phyloP scores from a whole-genome alignment of 2,888 invertebrate genomes.

The Conops quadrifasciatus region DNA sequence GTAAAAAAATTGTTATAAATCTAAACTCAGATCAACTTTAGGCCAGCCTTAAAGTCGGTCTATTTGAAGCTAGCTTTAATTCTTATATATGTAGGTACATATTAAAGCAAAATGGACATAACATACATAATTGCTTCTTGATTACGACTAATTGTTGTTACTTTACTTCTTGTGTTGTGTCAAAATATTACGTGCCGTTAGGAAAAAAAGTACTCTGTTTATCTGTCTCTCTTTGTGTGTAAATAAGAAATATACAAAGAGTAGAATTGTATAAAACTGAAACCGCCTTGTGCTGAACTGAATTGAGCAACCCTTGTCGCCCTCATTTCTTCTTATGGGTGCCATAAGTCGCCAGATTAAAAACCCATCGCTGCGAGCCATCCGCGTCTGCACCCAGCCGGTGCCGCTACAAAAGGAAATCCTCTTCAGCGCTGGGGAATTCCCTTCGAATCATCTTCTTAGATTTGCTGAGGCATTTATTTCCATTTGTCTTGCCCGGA shows the following conservation, averaged over 20 bases:
- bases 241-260: constrained; percentile 35
- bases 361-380: constrained; percentile 59
- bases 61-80: too few species aligned
- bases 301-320: constrained; percentile 30
- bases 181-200: neutral
- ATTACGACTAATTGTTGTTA: constrained; percentile 63
- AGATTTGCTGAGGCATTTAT: constrained; percentile 44
- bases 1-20: neutral
- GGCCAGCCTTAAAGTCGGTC: too few species aligned
- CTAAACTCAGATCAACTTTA: too few species aligned
- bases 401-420: constrained; percentile 32
- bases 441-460: constrained; percentile 15
- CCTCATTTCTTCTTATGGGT: constrained; percentile 63
- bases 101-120: too few species aligned
- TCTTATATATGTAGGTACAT: too few species aligned
- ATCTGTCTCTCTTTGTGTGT: constrained; percentile 1
- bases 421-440: constrained; percentile 34
- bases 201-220: too few species aligned
- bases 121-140: constrained; percentile 56
- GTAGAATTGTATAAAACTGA: too few species aligned
- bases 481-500: constrained; percentile 47
- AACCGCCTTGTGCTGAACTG: too few species aligned
- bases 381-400: constrained; percentile 23
- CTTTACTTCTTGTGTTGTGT: constrained; percentile 38
- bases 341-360: constrained; percentile 66